These are phyloP conservation scores for Junonia oenone DNA, from an alignment of 2,888 invertebrate species.

Conservation along the genomic window DNA sequence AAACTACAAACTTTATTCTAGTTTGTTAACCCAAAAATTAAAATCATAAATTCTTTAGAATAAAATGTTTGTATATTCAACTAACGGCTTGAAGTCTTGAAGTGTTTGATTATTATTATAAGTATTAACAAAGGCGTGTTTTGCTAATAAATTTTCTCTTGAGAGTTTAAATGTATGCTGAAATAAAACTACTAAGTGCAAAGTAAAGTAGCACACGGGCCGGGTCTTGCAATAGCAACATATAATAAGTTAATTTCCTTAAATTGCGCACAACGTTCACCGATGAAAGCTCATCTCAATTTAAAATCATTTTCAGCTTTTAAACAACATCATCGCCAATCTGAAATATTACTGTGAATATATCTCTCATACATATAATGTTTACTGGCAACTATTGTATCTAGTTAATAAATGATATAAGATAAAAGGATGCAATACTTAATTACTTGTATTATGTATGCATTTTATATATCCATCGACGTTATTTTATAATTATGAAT, in stretches of 20 bases:
- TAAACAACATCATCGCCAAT: slow-evolving; percentile 21
- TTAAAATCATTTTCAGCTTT: slow-evolving; percentile 36
- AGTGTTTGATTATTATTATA: slow-evolving; percentile 38
- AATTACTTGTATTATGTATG: slow-evolving; percentile 61
- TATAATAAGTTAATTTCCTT: slow-evolving; percentile 46
- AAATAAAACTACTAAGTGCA: slow-evolving; percentile 38
- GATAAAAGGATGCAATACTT: slow-evolving; percentile 41
- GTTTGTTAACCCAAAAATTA: slow-evolving; percentile 53
- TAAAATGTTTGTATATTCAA: slow-evolving; percentile 63
- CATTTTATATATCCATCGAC: slow-evolving; percentile 63
- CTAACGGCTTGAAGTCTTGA: slow-evolving; percentile 72
- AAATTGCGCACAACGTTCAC: slow-evolving; percentile 59
- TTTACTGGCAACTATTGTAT: slow-evolving; percentile 22
- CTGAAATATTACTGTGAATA: slow-evolving; percentile 26
- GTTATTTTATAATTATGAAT: slow-evolving; percentile 44
- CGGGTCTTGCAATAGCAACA: slow-evolving; percentile 69
- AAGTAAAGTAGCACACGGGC: slow-evolving; percentile 50
- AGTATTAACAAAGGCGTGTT: slow-evolving; percentile 72
- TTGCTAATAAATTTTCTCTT: slow-evolving; percentile 63
- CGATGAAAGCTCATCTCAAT: slow-evolving; percentile 27
- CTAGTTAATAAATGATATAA: slow-evolving; percentile 18
- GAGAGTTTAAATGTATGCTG: slow-evolving; percentile 46
- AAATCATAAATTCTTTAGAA: slow-evolving; percentile 48
- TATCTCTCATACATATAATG: slow-evolving; percentile 17
- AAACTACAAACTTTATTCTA: slow-evolving; percentile 58